Percentiles rank a stretch among this genome's conserved stretches.
Conservation (phyloP, 2,113 vertebrate genomes). For the Sterna hirundo region DNA sequence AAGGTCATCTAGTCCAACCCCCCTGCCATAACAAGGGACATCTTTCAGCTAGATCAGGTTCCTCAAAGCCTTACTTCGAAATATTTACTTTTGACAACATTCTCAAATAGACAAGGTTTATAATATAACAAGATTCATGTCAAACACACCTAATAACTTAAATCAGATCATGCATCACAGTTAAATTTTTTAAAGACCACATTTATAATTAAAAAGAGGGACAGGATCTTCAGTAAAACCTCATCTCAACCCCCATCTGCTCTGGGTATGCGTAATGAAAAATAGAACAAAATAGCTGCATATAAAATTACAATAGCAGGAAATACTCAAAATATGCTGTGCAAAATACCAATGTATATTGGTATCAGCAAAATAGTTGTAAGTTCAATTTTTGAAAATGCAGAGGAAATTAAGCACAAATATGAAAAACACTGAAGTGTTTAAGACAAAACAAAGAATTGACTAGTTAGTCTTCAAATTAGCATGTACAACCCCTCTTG, state of each 20-base stretch:
- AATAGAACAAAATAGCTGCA: neutral
- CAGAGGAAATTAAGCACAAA: neutral
- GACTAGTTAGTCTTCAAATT: neutral
- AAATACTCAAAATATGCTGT: neutral
- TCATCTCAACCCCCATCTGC: neutral
- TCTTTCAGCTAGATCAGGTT: neutral
- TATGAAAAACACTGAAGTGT: neutral
- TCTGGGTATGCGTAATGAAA: neutral
- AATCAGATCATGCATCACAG: neutral
- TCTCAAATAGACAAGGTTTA: neutral
- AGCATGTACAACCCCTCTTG: neutral
- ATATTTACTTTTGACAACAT: neutral
- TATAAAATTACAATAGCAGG: neutral
- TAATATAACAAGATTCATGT: neutral
- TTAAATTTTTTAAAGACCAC: neutral
- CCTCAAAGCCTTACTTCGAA: neutral
- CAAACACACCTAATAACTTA: neutral
- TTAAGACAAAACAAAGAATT: neutral
- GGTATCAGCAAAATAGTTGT: neutral
- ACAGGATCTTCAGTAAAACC: neutral
- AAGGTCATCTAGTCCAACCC: neutral
- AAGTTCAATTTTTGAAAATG: neutral
- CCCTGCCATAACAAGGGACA: neutral
- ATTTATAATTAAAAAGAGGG: neutral
- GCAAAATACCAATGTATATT: neutral